Percentiles rank a stretch among this genome's conserved stretches.
Evolutionary conservation across 2,113 vertebrate genomes (phyloP).

Genomic region (Proterorhinus semilunaris): DNA sequence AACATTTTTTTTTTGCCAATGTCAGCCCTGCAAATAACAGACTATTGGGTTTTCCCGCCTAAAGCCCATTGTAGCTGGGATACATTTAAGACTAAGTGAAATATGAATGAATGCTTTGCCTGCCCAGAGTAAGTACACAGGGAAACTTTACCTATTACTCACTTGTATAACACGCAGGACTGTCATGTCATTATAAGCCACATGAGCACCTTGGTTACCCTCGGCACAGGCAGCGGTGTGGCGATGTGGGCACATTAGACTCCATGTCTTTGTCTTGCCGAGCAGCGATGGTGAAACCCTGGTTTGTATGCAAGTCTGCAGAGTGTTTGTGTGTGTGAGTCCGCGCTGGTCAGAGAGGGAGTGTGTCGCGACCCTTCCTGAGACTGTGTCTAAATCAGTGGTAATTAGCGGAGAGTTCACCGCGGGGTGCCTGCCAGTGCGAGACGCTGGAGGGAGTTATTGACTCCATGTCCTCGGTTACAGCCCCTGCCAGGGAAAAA

Average conservation of each 20-base stretch:
- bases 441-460: conserved; percentile 74
- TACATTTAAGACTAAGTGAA: not conserved
- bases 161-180: not conserved
- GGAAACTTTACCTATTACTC: conserved; percentile 3
- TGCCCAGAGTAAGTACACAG: conserved; percentile 5
- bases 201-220: conserved; percentile 3
- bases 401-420: conserved; percentile 76
- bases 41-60: too few relatives aligned
- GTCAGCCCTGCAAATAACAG: too few relatives aligned
- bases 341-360: conserved; percentile 46
- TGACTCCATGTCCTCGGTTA: conserved; percentile 69
- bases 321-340: conserved; percentile 33
- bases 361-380: conserved; percentile 64
- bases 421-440: conserved; percentile 69
- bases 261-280: conserved; percentile 33
- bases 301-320: conserved; percentile 43
- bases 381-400: conserved; percentile 72
- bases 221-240: not conserved
- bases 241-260: conserved; percentile 26
- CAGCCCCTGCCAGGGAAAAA: conserved; percentile 46
- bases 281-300: conserved; percentile 31
- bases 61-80: too few relatives aligned
- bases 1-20: too few relatives aligned
- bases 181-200: not conserved
- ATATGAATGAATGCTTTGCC: not conserved